Evolutionary conservation across 2,113 vertebrate species (phyloP).

Genomic region (Chunga burmeisteri): DNA sequence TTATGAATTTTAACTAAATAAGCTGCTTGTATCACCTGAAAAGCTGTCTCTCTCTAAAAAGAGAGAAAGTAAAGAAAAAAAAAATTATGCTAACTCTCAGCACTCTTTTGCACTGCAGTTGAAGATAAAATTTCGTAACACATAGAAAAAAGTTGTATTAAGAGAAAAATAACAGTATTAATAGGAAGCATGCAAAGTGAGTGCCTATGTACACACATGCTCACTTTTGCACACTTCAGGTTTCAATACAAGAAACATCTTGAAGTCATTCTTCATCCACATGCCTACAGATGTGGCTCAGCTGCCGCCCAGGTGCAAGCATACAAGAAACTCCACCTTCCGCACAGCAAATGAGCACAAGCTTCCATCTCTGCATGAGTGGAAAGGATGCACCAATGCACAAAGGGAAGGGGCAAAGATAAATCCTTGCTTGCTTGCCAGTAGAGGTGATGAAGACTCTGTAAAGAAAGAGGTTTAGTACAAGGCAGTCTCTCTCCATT

Average conservation of each 20-base stretch:
- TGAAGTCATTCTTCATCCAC: background rate
- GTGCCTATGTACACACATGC: background rate
- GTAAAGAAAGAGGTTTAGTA: background rate
- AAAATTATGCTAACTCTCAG: background rate
- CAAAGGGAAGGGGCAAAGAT: background rate
- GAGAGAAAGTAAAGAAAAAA: background rate
- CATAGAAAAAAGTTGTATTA: background rate
- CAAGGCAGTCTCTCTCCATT: background rate
- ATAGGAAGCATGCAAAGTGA: background rate
- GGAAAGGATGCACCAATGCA: background rate
- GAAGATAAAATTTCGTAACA: background rate
- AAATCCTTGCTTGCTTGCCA: background rate
- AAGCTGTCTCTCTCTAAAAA: background rate
- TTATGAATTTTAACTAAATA: background rate
- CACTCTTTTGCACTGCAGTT: background rate
- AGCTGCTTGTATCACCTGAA: background rate
- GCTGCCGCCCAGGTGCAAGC: constrained; percentile 5
- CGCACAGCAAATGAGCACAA: background rate
- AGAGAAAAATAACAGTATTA: background rate
- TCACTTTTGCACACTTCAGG: background rate
- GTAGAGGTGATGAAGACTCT: background rate
- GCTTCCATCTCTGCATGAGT: background rate
- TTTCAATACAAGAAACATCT: background rate
- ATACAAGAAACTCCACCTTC: background rate
- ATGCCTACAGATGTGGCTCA: background rate